phyloP scores from a whole-genome alignment of 2,113 vertebrate species.

The Chaenocephalus aceratus region DNA sequence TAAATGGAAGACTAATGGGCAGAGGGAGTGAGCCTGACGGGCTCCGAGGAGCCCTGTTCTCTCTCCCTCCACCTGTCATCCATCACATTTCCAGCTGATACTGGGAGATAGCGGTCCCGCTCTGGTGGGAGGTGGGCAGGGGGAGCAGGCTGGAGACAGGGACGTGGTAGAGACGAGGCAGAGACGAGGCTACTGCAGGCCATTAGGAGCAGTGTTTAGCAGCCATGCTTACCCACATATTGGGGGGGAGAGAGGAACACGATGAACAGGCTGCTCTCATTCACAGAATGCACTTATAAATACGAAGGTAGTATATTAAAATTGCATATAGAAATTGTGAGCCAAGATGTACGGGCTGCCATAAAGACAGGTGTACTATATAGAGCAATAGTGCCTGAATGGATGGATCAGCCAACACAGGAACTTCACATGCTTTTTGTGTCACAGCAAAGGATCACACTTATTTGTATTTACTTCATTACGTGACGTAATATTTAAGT shows the following conservation, averaged over 20 bases:
- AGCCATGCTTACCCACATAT: slow-evolving; percentile 27
- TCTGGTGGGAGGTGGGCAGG: slow-evolving; percentile 35
- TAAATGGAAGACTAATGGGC: slow-evolving; percentile 83
- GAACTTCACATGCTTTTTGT: too few species aligned
- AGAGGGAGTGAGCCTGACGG: slow-evolving; percentile 76
- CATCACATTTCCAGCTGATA: slow-evolving; percentile 78
- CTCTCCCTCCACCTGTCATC: slow-evolving; percentile 73
- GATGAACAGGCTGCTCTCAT: not conserved
- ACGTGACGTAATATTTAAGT: too few species aligned
- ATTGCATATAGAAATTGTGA: too few species aligned
- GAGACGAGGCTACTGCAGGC: slow-evolving; percentile 37
- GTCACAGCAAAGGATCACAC: too few species aligned
- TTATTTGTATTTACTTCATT: too few species aligned
- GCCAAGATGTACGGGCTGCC: too few species aligned
- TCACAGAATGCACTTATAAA: too few species aligned
- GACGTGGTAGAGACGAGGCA: slow-evolving; percentile 34
- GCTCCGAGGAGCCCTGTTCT: slow-evolving; percentile 77
- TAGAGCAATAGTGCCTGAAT: not conserved
- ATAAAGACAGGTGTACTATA: too few species aligned
- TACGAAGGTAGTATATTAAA: too few species aligned
- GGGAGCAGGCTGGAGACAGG: slow-evolving; percentile 45
- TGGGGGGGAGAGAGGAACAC: slow-evolving; percentile 10
- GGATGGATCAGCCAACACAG: too few species aligned
- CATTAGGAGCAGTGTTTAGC: slow-evolving; percentile 38
- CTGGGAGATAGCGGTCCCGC: slow-evolving; percentile 78